Evolutionary conservation across 2,888 invertebrate genomes (phyloP), one percentile per base, ranked within the genome.

Genomic region (Dexiosoma caninum): DNA sequence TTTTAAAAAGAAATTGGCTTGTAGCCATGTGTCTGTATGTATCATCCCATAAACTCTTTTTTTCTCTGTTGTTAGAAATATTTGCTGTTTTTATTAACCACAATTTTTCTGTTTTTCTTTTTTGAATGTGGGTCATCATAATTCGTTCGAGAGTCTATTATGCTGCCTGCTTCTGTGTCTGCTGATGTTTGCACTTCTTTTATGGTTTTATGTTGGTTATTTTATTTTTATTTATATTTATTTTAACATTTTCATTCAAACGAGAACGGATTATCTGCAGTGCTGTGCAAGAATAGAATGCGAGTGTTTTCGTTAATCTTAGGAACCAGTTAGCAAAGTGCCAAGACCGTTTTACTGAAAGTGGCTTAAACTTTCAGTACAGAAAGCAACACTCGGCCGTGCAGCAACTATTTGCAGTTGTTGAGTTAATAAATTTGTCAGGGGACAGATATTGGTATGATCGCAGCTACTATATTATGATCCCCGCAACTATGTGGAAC

Each of bases 81-180:
- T 6, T 46, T 6, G n/a, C 4, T 19, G 16, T 23, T 46, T 40
- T 44, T 66, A 16, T 53, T 32, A 30, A 67, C 32, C 21, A 35
- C 44, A 69, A 40, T 46, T 60, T 70, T 21, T 16, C 35, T 5
- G n/a, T n/a, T n/a, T n/a, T n/a, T n/a, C n/a, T n/a, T n/a, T n/a
- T n/a, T n/a, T n/a, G 12, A 60, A 60, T 60, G 21, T 60, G 49
- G 71, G 71, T 71, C 71, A 71, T 49, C 27, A 14, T 42, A 27
- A 44, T 71, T 49, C 51, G 35, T 40, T 57, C 23, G 9, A 5
- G 32, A n/a, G 14, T 55, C 12, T 14, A 40, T 40, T 23, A 14
- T 35, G 9, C 6, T 51, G n/a, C 49, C 27, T 40, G 12, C 1
- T 7, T n/a, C 1, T 21, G 35, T n/a, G 55, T 55, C 67, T 21